A percentile compares a stretch with the other conserved stretches of the same genome.
Conservation (phyloP, 2,113 vertebrate genomes). For the Geothlypis trichas region DNA sequence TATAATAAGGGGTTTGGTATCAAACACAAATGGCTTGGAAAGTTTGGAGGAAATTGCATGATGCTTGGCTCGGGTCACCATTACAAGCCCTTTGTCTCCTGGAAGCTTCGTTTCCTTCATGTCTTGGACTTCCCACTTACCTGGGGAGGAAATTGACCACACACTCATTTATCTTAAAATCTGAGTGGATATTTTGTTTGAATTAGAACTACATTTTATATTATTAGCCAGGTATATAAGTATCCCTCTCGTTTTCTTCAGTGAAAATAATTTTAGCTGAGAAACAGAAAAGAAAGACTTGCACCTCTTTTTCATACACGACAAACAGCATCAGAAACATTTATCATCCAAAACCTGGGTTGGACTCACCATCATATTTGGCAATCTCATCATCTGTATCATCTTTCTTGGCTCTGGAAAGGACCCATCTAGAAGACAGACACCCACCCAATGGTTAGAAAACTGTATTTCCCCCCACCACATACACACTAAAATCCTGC, state of each 20-base stretch:
- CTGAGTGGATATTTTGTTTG: background rate
- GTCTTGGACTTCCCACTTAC: constrained; percentile 95
- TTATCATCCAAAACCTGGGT: background rate
- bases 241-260: background rate
- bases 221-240: background rate
- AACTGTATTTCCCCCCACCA: background rate
- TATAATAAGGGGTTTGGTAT: constrained; percentile 89
- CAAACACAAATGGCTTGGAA: constrained; percentile 89
- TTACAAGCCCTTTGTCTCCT: constrained; percentile 92
- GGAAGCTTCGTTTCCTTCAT: constrained; percentile 93
- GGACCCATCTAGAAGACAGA: constrained; percentile 85
- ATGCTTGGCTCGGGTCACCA: constrained; percentile 93
- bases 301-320: background rate
- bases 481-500: background rate
- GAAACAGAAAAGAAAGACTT: background rate
- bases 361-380: constrained; percentile 91
- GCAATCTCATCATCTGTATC: constrained; percentile 94
- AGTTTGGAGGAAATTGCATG: constrained; percentile 92
- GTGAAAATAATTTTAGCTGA: background rate
- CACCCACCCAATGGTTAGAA: background rate
- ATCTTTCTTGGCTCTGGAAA: constrained; percentile 96
- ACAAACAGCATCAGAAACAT: background rate
- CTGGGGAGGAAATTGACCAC: constrained; percentile 59
- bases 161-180: fast-evolving
- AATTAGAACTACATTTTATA: background rate